phyloP scores from a whole-genome alignment of 2,797 vertebrate species.

The Schizopygopsis malacanthus region DNA sequence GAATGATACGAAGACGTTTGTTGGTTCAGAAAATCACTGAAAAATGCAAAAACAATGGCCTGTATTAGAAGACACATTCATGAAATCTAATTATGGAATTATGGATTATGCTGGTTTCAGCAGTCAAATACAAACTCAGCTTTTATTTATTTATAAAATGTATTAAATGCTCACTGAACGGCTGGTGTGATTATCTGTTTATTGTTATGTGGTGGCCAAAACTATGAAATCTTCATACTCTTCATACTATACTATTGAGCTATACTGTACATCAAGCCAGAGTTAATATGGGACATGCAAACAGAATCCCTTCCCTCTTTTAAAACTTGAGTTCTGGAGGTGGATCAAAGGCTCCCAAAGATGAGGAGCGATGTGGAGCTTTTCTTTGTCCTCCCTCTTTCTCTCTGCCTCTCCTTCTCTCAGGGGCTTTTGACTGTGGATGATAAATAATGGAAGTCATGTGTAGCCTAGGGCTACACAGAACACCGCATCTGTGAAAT shows the following conservation, averaged over 20 bases:
- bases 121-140: neutral
- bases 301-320: constrained; percentile 27
- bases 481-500: constrained; percentile 49
- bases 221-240: neutral
- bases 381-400: constrained; percentile 8
- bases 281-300: neutral
- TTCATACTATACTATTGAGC: neutral
- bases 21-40: neutral
- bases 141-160: neutral
- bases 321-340: constrained; percentile 42
- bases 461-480: constrained; percentile 42
- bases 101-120: neutral
- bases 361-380: constrained; percentile 28
- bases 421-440: constrained; percentile 28
- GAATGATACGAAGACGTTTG: too few species aligned
- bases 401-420: constrained; percentile 20
- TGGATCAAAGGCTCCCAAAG: constrained; percentile 38
- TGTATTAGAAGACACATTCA: neutral
- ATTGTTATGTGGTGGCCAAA: neutral
- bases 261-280: neutral
- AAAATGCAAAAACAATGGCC: neutral
- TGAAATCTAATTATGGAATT: neutral
- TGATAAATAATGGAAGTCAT: constrained; percentile 58
- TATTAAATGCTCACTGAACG: neutral
- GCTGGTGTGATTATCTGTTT: neutral